Evolutionary conservation across 2,888 invertebrate genomes (phyloP).

Genomic region (Lepidochitona cinerea): DNA sequence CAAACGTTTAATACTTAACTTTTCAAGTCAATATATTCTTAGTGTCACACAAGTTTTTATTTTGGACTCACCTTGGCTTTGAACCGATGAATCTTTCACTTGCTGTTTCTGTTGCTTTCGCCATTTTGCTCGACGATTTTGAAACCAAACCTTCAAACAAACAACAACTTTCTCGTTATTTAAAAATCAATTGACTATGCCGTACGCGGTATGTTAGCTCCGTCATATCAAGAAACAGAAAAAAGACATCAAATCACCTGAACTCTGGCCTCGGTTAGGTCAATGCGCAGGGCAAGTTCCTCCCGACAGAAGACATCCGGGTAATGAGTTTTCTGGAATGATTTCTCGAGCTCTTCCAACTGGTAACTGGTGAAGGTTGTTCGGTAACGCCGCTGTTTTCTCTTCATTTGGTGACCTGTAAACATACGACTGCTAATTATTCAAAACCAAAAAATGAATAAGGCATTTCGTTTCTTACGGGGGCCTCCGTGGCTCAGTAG

Average conservation of each 20-base stretch:
- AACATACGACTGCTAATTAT: neutral
- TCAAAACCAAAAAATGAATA: no score
- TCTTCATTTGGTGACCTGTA: constrained; percentile 25
- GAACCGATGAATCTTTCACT: constrained; percentile 27
- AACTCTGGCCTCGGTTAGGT: constrained; percentile 59
- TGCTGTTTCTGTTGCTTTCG: constrained; percentile 57
- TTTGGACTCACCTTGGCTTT: constrained; percentile 20
- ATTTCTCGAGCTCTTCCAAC: constrained; percentile 64
- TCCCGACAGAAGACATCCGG: constrained; percentile 68
- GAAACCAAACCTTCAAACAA: constrained; percentile 58
- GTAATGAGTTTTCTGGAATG: constrained; percentile 69
- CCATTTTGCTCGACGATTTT: constrained; percentile 33
- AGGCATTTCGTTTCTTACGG: no score
- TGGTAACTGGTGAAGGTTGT: constrained; percentile 67
- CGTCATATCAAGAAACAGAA: no score
- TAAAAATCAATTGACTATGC: no score
- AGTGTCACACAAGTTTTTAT: no score
- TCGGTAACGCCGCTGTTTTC: constrained; percentile 66
- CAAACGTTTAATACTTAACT: no score
- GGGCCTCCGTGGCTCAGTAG: no score
- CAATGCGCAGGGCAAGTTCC: constrained; percentile 59
- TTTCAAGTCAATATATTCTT: no score
- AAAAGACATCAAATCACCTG: constrained; percentile 44
- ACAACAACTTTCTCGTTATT: no score
- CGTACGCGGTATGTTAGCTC: no score